Conservation (phyloP, 2,113 vertebrate species). For the Ia io region DNA sequence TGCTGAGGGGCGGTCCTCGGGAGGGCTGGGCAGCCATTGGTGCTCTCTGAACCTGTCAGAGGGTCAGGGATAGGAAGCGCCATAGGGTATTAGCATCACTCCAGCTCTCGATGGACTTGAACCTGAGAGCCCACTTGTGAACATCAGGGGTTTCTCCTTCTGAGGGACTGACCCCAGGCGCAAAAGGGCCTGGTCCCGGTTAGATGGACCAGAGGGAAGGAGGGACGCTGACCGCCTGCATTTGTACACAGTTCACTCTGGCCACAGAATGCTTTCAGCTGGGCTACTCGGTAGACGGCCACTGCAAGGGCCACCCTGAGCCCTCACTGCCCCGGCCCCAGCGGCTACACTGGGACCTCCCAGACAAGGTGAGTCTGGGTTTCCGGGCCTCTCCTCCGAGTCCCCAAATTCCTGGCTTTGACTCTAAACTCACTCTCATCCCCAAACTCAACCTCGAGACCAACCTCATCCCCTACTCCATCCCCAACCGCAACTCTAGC, state of each 20-base stretch:
- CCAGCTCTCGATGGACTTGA: not conserved
- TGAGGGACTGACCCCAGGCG: too few relatives aligned
- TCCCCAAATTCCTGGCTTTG: not conserved
- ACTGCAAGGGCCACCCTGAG: constrained; percentile 77
- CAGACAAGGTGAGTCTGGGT: constrained; percentile 72
- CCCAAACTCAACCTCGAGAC: not conserved
- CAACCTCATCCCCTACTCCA: not conserved
- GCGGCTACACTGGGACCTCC: constrained; percentile 81
- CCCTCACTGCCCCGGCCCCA: constrained; percentile 67
- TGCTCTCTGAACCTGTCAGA: not conserved
- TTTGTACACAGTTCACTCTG: constrained; percentile 70
- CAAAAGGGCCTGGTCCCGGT: not conserved
- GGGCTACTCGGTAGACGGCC: constrained; percentile 76
- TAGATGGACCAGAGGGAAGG: not conserved
- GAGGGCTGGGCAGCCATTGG: not conserved
- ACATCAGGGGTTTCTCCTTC: not conserved
- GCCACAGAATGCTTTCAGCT: constrained; percentile 80
- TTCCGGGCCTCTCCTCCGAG: not conserved
- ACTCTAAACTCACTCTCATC: not conserved
- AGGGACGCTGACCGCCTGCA: not conserved
- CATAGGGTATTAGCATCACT: not conserved
- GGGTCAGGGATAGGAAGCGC: not conserved
- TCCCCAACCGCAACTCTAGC: not conserved
- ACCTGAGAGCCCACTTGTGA: not conserved
- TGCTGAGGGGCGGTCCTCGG: not conserved